phyloP scores from a whole-genome alignment of 2,888 invertebrate genomes.

The Scaptomyza cyrtandrae region DNA sequence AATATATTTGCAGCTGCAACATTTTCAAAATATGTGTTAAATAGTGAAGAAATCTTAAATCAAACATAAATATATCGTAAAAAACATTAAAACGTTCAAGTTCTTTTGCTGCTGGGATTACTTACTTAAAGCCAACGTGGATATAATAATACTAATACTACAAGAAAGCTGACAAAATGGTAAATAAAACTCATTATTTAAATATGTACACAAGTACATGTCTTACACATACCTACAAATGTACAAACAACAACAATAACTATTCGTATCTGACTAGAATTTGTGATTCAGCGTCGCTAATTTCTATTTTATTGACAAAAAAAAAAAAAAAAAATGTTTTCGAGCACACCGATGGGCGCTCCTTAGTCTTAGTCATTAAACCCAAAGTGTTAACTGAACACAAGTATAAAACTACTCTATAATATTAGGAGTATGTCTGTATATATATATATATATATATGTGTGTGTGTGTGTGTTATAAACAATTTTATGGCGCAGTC shows the following conservation, averaged over 20 bases:
- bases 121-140: constrained; percentile 20
- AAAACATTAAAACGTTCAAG: constrained; percentile 41
- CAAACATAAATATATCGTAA: constrained; percentile 23
- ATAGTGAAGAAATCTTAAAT: constrained; percentile 37
- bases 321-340: constrained; percentile 15
- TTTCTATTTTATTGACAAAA: constrained; percentile 77
- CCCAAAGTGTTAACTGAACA: constrained; percentile 63
- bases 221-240: too few relatives aligned
- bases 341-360: constrained; percentile 60
- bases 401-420: constrained; percentile 28
- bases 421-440: constrained; percentile 21
- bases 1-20: constrained; percentile 44
- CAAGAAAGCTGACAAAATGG: constrained; percentile 68
- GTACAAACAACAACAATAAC: constrained; percentile 23
- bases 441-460: constrained; percentile 3
- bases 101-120: constrained; percentile 33
- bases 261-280: constrained; percentile 38
- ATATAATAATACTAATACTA: constrained; percentile 1
- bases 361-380: constrained; percentile 80
- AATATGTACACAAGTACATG: constrained; percentile 23
- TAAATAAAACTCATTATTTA: constrained; percentile 60
- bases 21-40: constrained; percentile 62
- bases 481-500: constrained; percentile 64
- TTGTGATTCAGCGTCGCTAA: constrained; percentile 75
- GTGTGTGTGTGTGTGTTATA: constrained; percentile 33